phyloP scores from a whole-genome alignment of 2,113 vertebrate species.

The Pituophis catenifer region DNA sequence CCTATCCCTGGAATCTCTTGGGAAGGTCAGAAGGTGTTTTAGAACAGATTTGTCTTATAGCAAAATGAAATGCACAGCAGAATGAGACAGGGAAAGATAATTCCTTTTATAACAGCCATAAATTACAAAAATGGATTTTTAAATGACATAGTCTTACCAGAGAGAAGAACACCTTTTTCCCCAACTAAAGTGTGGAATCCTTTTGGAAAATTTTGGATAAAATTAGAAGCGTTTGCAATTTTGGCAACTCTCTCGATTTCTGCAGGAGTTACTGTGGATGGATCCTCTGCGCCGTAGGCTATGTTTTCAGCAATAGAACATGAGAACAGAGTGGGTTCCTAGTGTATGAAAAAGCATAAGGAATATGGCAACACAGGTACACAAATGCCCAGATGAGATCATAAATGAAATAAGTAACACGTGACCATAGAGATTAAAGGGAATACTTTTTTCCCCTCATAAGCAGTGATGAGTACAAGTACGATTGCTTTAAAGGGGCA shows the following conservation, averaged over 20 bases:
- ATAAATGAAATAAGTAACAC: not conserved
- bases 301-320: conserved; percentile 97
- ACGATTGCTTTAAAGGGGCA: not conserved
- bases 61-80: not conserved
- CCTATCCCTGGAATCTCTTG: not conserved
- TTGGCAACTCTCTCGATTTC: conserved; percentile 84
- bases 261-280: conserved; percentile 75
- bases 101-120: not conserved
- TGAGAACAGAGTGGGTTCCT: conserved; percentile 96
- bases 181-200: conserved; percentile 91
- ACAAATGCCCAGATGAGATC: not conserved
- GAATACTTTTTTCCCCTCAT: not conserved
- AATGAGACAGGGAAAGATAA: not conserved
- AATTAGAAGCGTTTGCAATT: conserved; percentile 85
- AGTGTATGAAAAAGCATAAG: conserved; percentile 20
- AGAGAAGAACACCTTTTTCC: conserved; percentile 93
- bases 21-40: not conserved
- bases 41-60: not conserved
- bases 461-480: not conserved
- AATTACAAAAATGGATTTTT: not conserved
- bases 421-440: not conserved
- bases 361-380: not conserved
- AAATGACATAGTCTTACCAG: conserved; percentile 74
- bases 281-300: conserved; percentile 85
- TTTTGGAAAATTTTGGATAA: conserved; percentile 85